Conservation (phyloP, 2,888 invertebrate species). For the Pimpla rufipes region DNA sequence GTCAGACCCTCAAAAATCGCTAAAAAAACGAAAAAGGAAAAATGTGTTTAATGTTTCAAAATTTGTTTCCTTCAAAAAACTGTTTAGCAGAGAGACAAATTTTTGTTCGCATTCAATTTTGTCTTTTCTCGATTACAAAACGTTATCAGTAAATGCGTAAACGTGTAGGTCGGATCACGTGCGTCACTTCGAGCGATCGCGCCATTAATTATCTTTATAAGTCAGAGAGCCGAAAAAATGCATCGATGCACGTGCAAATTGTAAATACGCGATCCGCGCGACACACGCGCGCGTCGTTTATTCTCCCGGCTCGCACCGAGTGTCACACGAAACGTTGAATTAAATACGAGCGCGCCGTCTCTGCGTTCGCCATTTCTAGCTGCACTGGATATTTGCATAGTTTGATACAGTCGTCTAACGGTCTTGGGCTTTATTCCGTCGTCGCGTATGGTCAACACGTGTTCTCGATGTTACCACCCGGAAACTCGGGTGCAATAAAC, state of each 20-base stretch:
- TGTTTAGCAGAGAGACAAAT: neutral
- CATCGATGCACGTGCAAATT: slow-evolving; percentile 52
- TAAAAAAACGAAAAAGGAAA: too few species aligned
- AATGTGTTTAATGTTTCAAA: too few species aligned
- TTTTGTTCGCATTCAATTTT: neutral
- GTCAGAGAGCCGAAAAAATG: slow-evolving; percentile 33
- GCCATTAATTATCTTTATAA: slow-evolving; percentile 58
- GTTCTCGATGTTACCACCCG: slow-evolving; percentile 9
- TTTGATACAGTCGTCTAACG: slow-evolving; percentile 50
- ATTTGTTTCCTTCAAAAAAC: too few species aligned
- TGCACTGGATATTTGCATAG: slow-evolving; percentile 47
- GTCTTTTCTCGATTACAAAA: neutral
- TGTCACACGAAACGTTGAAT: slow-evolving; percentile 51
- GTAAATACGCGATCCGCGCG: slow-evolving; percentile 32
- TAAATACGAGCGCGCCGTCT: slow-evolving; percentile 19
- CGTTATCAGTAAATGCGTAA: neutral
- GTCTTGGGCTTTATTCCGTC: slow-evolving; percentile 20
- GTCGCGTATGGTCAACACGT: slow-evolving; percentile 23
- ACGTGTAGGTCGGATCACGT: slow-evolving; percentile 39
- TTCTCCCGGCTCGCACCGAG: slow-evolving; percentile 41
- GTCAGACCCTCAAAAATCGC: too few species aligned
- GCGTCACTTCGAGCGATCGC: slow-evolving; percentile 14
- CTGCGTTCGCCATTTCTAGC: slow-evolving; percentile 33
- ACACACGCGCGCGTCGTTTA: slow-evolving; percentile 28
- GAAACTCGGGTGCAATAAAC: slow-evolving; percentile 10